Base-by-base conservation (phyloP, 2,888 invertebrate species). In the Hartigia nigra region DNA sequence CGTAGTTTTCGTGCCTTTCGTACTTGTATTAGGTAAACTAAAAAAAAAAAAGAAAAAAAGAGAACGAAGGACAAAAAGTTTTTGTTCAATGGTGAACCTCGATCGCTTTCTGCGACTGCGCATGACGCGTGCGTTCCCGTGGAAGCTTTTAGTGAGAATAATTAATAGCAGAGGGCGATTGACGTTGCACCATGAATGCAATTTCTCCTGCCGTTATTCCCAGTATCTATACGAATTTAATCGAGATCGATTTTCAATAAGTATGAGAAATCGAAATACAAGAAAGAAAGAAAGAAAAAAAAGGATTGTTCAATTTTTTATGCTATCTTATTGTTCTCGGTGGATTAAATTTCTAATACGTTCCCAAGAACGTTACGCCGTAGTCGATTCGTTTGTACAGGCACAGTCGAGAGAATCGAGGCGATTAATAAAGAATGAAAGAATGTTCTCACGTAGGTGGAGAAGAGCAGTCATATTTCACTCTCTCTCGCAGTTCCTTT, bases 111-210 rank as follows among this genome's bases (percentile, higher is more conserved):
- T 90, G 82, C 69, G 35, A 12, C 12, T 12, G 31, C 75, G 75
- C 5, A 1, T 9, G 1, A 5, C 36, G 2, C 34, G 2, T n/a
- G 72, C 72, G 31, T 31, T 31, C 72, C 3, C 31, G 12, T 72
- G 34, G 55, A 23, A 55, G 5, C 23, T 9, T 55, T 55, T 0
- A n/a, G 23, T 23, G 9, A 2, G 23, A 55, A 55, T 55, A 55
- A 23, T 55, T 69, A 31, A 75, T 31, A 69, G 76, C 77, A 89
- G 89, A 88, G 84, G 87, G 87, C 89, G 90, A 90, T 90, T 90
- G 86, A 89, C 82, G 89, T 87, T 89, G 70, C 86, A 90, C 89
- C 90, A 90, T 90, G 85, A 83, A 81, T 77, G 31, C 55, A 55
- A 55, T 23, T 55, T 55, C 55, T 23, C 23, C 23, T 2, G 55